Evolutionary conservation across 2,797 vertebrate species (phyloP), one percentile per base, ranked within the genome.

Genomic region (Merluccius polli): DNA sequence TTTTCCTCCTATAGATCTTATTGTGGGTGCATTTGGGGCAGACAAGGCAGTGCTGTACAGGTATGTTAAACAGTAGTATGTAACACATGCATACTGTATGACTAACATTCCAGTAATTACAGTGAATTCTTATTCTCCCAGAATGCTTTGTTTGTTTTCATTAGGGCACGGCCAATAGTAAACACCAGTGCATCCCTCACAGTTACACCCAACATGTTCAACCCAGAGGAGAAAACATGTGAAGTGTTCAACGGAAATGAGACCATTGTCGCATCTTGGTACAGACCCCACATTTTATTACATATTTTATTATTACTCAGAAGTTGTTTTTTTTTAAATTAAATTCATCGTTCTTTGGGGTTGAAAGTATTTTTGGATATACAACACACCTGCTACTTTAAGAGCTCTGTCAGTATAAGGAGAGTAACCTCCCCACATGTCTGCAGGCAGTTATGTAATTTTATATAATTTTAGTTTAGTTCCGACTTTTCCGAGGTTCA

Each of bases 171-270:
- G 52, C 96, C 96, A 52, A 96, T 97, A 12, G 94, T 97, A 82
- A 95, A 90, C 0, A 92, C 94, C 76, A 94, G 93, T 0, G 95
- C 93, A 1, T 92, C 93, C 21, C 94, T 98, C 70, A 91, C 86
- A 3, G 93, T 98, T 78, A 93, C 94, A 71, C 95, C 96, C 0
- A 88, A 92, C 80, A 96, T 97, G 95, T 94, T 98, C 86, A 96
- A 96, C 89, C 95, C 95, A 10, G 96, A 98, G 83, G 96, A 97
- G 82, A 95, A 94, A 74, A 89, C 86, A n/a, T 98, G 97, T 82
- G 73, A 80, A 67, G 81, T 96, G 71, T 86, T 32, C 75, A 88
- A 73, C 1, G 86, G 82, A 12, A 92, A 85, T 30, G 89, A 91
- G 18, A 94, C 91, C 31, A 87, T 85, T 18, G 86, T 88, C 0